Conservation (phyloP, 2,113 vertebrate genomes). For the Pavo muticus region DNA sequence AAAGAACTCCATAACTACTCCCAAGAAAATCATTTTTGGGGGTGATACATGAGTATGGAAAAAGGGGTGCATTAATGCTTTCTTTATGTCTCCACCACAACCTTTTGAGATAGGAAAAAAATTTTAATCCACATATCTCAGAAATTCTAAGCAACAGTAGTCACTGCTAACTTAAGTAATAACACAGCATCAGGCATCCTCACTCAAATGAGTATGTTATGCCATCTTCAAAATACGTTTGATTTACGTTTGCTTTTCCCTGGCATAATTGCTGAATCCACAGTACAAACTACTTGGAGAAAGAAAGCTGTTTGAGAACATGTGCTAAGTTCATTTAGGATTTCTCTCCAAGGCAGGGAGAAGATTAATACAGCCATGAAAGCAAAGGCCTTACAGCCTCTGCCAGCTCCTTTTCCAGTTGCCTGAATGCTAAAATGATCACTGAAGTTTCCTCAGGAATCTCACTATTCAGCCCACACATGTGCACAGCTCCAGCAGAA, state of each 20-base stretch:
- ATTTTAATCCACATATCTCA: not conserved
- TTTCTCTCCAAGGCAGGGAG: not conserved
- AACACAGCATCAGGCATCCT: not conserved
- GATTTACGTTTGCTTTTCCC: not conserved
- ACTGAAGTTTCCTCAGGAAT: not conserved
- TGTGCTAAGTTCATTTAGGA: conserved; percentile 19
- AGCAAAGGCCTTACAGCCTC: not conserved
- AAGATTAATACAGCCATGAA: conserved; percentile 34
- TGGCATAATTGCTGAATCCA: not conserved
- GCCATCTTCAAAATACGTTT: not conserved
- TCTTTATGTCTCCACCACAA: not conserved
- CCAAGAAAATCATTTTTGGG: not conserved
- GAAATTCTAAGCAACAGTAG: not conserved
- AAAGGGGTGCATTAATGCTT: not conserved
- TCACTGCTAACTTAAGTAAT: not conserved
- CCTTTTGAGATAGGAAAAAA: not conserved
- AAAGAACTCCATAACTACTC: not conserved
- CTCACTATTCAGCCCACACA: not conserved
- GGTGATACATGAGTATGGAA: not conserved
- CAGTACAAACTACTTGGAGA: not conserved
- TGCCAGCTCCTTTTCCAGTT: conserved; percentile 20
- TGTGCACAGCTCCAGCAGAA: not conserved
- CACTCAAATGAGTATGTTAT: not conserved
- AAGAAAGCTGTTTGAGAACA: not conserved
- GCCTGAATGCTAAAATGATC: not conserved